A percentile compares a stretch with the other conserved stretches of the same genome.
Conservation (phyloP, 2,113 vertebrate genomes). For the Callopanchax toddi region DNA sequence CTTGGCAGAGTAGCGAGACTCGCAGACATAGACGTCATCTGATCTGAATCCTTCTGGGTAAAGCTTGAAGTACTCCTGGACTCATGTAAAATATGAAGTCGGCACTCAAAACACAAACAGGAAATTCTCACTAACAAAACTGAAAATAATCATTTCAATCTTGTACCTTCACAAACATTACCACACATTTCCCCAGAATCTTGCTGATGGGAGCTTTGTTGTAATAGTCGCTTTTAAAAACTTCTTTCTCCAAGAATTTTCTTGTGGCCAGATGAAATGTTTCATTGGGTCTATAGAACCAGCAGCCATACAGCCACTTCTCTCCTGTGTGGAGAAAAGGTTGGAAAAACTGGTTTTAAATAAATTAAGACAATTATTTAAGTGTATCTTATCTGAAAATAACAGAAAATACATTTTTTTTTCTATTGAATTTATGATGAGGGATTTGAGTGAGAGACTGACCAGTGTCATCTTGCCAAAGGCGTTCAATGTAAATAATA, state of each 20-base stretch:
- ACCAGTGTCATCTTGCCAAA: constrained; percentile 97
- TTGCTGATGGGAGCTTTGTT: constrained; percentile 98
- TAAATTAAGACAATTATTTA: background rate
- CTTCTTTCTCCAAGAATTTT: constrained; percentile 98
- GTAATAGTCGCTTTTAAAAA: constrained; percentile 99
- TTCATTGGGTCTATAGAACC: constrained; percentile 99
- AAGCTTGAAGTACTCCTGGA: constrained; percentile 96
- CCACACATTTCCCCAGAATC: constrained; percentile 98
- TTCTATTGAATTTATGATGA: no score
- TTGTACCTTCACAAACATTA: constrained; percentile 99
- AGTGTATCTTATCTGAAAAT: no score
- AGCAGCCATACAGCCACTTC: constrained; percentile 98
- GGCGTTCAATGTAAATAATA: constrained; percentile 96
- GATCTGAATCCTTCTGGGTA: constrained; percentile 92
- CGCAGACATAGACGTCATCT: constrained; percentile 96
- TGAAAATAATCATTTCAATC: no score
- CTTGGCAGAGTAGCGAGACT: constrained; percentile 97
- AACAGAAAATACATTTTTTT: background rate
- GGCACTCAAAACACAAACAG: background rate
- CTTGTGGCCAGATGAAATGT: constrained; percentile 97
- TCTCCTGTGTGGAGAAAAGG: constrained; percentile 81
- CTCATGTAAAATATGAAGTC: constrained; percentile 1
- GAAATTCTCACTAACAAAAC: background rate
- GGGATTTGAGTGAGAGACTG: constrained; percentile 55
- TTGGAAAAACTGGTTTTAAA: background rate